Conservation (phyloP, 1,140 invertebrate species). For the Megathymus violae region DNA sequence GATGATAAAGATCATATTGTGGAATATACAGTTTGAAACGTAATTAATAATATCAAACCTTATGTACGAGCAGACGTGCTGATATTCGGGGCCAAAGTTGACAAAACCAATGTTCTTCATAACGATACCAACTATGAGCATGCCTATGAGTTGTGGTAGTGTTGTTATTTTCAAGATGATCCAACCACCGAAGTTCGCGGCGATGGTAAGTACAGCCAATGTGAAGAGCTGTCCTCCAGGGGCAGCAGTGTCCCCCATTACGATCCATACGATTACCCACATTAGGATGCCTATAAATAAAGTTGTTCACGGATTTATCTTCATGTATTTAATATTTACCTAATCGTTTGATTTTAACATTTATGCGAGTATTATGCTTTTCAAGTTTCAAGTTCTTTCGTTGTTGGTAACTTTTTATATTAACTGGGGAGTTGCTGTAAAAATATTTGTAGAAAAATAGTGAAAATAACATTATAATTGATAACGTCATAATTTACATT, state of each 20-base stretch:
- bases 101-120: conserved; percentile 92
- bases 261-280: conserved; percentile 89
- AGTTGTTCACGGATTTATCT: not conserved
- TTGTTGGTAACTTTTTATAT: too few species aligned
- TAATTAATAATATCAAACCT: too few species aligned
- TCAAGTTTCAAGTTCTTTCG: too few species aligned
- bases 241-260: conserved; percentile 90
- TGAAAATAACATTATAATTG: too few species aligned
- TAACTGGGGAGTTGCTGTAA: too few species aligned
- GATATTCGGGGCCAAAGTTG: conserved; percentile 86
- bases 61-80: conserved; percentile 86
- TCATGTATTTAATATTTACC: too few species aligned
- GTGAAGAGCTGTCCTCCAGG: conserved; percentile 92
- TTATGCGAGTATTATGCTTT: too few species aligned
- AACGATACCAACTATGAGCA: conserved; percentile 92
- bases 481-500: too few species aligned
- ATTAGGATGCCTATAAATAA: conserved; percentile 85
- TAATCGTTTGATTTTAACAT: too few species aligned
- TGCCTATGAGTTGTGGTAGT: conserved; percentile 93
- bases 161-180: conserved; percentile 89
- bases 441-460: too few species aligned
- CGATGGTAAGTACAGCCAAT: conserved; percentile 89
- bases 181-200: conserved; percentile 92
- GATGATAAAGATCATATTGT: too few species aligned
- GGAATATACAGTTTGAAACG: too few species aligned